A percentile compares a stretch with the other conserved stretches of the same genome.
Conservation (phyloP, 2,888 invertebrate genomes). For the Zaprionus obscuricornis region DNA sequence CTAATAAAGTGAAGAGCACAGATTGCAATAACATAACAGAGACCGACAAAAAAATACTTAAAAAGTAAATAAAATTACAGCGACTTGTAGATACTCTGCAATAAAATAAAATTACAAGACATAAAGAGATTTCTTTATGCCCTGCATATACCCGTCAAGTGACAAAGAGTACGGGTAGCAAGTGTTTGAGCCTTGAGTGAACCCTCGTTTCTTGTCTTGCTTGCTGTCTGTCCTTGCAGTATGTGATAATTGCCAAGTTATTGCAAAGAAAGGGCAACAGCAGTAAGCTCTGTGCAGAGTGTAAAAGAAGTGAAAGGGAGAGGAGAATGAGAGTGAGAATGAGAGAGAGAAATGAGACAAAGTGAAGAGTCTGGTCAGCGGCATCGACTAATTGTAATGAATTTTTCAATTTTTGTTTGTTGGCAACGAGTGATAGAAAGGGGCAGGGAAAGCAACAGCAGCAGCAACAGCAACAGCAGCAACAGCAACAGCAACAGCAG, state of each 20-base stretch:
- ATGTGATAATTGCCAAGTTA: slow-evolving; percentile 60
- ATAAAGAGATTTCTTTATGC: too few species aligned
- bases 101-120: too few species aligned
- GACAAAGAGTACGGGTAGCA: too few species aligned
- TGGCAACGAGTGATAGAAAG: background rate
- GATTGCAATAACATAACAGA: slow-evolving; percentile 40
- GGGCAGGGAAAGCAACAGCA: background rate
- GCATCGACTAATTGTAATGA: slow-evolving; percentile 73
- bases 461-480: background rate
- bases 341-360: background rate
- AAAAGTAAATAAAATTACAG: background rate
- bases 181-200: too few species aligned
- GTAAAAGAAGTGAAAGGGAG: background rate
- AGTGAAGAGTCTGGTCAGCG: slow-evolving; percentile 33
- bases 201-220: background rate
- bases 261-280: slow-evolving; percentile 13
- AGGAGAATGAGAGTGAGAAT: background rate
- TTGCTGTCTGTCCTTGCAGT: slow-evolving; percentile 12
- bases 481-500: background rate
- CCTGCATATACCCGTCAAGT: background rate
- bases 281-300: too few species aligned
- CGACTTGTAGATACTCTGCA: background rate
- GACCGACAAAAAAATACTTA: too few species aligned
- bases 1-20: slow-evolving; percentile 44
- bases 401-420: slow-evolving; percentile 65